Conservation (phyloP, 2,888 invertebrate species). For the Thelaira solivaga region DNA sequence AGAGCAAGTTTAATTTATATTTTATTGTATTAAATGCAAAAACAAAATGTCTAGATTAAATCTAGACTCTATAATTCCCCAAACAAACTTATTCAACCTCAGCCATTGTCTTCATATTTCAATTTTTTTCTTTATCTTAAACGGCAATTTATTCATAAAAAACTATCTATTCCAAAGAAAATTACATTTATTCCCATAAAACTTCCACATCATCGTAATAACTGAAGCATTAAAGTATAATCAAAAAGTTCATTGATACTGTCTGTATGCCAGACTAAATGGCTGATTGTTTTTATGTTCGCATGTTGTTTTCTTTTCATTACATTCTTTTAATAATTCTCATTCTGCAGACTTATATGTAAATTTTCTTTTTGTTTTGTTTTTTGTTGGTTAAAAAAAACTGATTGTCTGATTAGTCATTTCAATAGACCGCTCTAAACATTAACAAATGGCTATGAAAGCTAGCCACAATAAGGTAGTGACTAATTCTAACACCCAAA, state of each 20-base stretch:
- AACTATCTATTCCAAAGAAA: background rate
- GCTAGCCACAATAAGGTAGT: conserved; percentile 25
- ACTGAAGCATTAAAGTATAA: conserved; percentile 39
- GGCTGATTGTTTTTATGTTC: conserved; percentile 45
- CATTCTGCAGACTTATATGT: conserved; percentile 35
- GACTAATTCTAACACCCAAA: conserved; percentile 52
- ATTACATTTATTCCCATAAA: conserved; percentile 17
- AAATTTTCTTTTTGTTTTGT: background rate
- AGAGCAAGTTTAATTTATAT: too few species aligned
- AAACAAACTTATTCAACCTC: background rate
- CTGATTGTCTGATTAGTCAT: conserved; percentile 57
- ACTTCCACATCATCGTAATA: conserved; percentile 25
- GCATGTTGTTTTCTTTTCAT: conserved; percentile 27
- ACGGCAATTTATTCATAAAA: background rate
- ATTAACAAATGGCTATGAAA: conserved; percentile 29
- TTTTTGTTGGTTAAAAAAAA: conserved; percentile 18
- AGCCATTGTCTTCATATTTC: background rate
- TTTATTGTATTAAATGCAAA: too few species aligned
- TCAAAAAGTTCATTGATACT: conserved; percentile 59
- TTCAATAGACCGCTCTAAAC: conserved; percentile 44
- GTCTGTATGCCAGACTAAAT: conserved; percentile 53
- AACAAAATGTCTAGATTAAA: too few species aligned
- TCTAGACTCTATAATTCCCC: background rate
- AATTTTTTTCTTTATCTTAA: background rate
- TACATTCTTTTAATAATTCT: conserved; percentile 17